phyloP scores from a whole-genome alignment of 2,797 vertebrate species.

The Acridotheres tristis region DNA sequence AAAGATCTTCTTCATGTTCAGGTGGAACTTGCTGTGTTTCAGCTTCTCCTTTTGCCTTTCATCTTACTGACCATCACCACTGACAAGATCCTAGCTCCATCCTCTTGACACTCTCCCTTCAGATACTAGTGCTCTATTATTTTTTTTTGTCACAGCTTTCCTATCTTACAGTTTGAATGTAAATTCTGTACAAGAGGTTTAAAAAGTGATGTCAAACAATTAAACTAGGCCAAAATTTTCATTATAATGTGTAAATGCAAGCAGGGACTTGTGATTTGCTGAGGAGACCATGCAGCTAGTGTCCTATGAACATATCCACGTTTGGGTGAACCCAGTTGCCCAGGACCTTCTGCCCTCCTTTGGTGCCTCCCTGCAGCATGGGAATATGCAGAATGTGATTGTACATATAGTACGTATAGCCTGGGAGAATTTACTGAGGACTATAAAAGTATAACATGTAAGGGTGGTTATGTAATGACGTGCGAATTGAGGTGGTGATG shows the following conservation, averaged over 20 bases:
- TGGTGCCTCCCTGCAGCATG: neutral
- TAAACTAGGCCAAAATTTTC: neutral
- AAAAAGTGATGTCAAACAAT: neutral
- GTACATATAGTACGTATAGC: neutral
- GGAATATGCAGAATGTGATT: neutral
- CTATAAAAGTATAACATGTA: neutral
- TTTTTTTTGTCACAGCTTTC: neutral
- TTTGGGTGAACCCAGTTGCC: neutral
- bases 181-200: neutral
- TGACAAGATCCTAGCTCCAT: neutral
- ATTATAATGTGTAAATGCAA: neutral
- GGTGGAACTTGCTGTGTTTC: neutral
- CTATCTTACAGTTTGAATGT: neutral
- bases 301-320: accelerated
- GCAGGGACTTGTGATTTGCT: neutral
- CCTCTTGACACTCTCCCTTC: neutral
- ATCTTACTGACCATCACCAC: neutral
- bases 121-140: neutral
- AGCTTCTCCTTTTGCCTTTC: neutral
- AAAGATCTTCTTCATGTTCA: neutral
- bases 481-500: neutral
- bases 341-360: neutral
- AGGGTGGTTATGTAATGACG: neutral
- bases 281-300: neutral
- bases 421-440: neutral